Evolutionary conservation across 2,888 invertebrate genomes (phyloP), one percentile per base, ranked within the genome.

Genomic region (Leuctra nigra): DNA sequence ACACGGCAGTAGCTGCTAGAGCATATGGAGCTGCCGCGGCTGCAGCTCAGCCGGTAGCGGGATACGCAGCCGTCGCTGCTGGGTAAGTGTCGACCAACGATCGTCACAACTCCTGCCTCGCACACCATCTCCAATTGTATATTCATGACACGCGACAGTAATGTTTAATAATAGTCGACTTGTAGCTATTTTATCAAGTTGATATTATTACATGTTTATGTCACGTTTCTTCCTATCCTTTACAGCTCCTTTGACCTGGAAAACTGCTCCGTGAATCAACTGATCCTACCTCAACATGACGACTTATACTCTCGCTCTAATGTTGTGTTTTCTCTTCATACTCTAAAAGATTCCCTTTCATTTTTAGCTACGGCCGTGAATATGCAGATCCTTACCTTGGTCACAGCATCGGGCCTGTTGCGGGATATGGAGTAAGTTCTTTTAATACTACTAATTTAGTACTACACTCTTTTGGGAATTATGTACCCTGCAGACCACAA

Each of bases 351-450:
- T n/a, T 29, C 29, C 4, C 6, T 48, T 16, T 48, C 13, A 11
- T 48, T 14, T 29, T 13, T 29, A 89, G 89, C 65, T 92, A 92
- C 72, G 91, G 91, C 67, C 83, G 92, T 72, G 92, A 93, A 70
- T 91, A 89, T 70, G 87, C 91, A 66, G 95, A 96, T 76, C 93
- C 94, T 59, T 95, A 94, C 77, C 79, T 96, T 70, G 92, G 90
- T 66, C 95, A 95, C 77, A 87, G 93, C 63, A 94, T 96, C 73
- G 96, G 96, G 70, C 96, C 96, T 66, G 90, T 96, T 68, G 89
- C 96, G 65, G 94, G 95, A 70, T 96, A 96, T 75, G 95, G 94
- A 83, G 95, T 96, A 82, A 84, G 83, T 72, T 63, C 58, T n/a
- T n/a, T n/a, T n/a, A n/a, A n/a, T n/a, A n/a, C n/a, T n/a, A n/a